phyloP scores from a whole-genome alignment of 2,888 invertebrate genomes.

The Tetanocera ferruginea region DNA sequence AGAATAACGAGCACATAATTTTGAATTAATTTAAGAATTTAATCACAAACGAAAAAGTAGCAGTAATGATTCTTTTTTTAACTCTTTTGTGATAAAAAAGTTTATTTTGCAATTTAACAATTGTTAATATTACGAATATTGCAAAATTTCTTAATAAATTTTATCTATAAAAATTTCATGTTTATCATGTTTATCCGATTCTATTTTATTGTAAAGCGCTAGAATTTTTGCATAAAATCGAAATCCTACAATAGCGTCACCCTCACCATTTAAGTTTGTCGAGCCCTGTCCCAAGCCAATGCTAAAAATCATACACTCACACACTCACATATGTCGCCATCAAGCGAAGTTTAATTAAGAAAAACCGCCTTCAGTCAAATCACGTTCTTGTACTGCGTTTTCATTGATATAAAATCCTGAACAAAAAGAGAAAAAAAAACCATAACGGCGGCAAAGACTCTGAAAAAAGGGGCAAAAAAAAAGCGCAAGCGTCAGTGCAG shows the following conservation, averaged over 20 bases:
- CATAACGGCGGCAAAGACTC: neutral
- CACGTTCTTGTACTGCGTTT: slow-evolving; percentile 1
- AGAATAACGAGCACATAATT: too few species aligned
- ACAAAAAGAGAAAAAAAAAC: neutral
- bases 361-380: slow-evolving; percentile 30
- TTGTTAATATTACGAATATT: too few species aligned
- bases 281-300: neutral
- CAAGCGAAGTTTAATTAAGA: slow-evolving; percentile 21
- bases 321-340: neutral
- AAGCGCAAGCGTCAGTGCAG: neutral
- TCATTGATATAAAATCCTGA: neutral
- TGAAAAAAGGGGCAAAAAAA: neutral
- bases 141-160: too few species aligned
- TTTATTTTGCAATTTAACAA: too few species aligned
- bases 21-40: too few species aligned
- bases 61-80: too few species aligned
- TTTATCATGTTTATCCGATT: too few species aligned
- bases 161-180: too few species aligned
- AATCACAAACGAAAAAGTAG: too few species aligned
- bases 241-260: neutral
- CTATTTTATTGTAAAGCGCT: too few species aligned
- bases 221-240: too few species aligned
- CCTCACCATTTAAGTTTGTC: neutral
- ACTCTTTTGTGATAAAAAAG: too few species aligned
- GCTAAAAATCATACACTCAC: neutral